Percentiles rank a stretch among this genome's conserved stretches.
Conservation (phyloP, 2,888 invertebrate species). For the Drosophila maculinotata region DNA sequence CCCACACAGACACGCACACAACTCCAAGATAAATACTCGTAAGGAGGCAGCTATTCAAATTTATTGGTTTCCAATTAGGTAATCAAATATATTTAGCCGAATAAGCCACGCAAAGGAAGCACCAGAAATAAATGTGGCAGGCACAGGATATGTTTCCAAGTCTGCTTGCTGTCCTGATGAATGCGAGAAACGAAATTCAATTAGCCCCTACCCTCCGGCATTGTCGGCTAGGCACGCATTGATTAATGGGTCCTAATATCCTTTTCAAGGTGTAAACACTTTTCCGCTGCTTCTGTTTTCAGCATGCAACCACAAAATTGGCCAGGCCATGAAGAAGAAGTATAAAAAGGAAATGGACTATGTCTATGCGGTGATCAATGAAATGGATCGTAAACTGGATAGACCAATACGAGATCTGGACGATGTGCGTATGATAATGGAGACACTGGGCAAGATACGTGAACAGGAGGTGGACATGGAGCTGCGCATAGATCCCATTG, state of each 20-base stretch:
- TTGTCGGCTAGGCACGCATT: conserved; percentile 48
- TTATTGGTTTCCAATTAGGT: conserved; percentile 78
- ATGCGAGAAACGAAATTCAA: conserved; percentile 53
- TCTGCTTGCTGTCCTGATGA: conserved; percentile 23
- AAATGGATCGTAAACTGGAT: conserved; percentile 95
- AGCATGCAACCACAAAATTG: conserved; percentile 92
- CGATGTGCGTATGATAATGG: conserved; percentile 97
- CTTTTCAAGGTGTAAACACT: conserved; percentile 38
- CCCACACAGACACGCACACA: conserved; percentile 15
- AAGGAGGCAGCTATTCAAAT: conserved; percentile 58
- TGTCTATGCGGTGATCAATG: conserved; percentile 95
- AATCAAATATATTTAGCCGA: conserved; percentile 72
- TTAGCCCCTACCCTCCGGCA: conserved; percentile 47
- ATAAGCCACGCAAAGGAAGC: conserved; percentile 55
- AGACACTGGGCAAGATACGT: conserved; percentile 95
- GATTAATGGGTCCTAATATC: conserved; percentile 68
- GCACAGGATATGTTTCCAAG: conserved; percentile 43
- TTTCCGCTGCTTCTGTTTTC: conserved; percentile 54
- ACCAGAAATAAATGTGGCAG: conserved; percentile 55
- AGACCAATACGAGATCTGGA: conserved; percentile 96
- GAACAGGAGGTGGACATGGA: conserved; percentile 99
- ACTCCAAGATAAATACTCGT: conserved; percentile 39
- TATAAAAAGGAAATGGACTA: conserved; percentile 97
- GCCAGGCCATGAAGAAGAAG: conserved; percentile 94
- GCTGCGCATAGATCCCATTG: conserved; percentile 95